Base-by-base conservation (phyloP, 2,888 invertebrate species). In the Galeruca laticollis region DNA sequence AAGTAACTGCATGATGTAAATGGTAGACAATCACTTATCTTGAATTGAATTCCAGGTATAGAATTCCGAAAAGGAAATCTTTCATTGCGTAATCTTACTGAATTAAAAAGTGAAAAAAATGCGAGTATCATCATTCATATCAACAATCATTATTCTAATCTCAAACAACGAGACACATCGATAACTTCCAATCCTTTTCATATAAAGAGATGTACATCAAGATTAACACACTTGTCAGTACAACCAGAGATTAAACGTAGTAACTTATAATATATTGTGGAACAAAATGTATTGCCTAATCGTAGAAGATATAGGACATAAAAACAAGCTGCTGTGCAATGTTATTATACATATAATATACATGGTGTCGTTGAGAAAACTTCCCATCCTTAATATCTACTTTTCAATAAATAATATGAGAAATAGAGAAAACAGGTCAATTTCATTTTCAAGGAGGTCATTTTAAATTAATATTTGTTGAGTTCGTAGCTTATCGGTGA, bases 71-170 rank as follows among this genome's bases (percentile, higher is more conserved):
- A 51, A 18, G 51, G 21, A n/a, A 51, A 18, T 11, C 13, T 18
- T 4, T 21, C 10, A 20, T 10, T 51, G 2, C 20, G 51, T 2
- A 20, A 51, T 11, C 11, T 18, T 9, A 9, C 18, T 20, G 21
- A 51, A 51, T 51, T 51, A 20, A 21, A 21, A 10, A n/a, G 20
- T 51, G n/a, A 51, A 21, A 21, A 47, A 51, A 51, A 21, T 51
- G 13, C 51, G 18, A 20, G 51, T 51, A 51, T 51, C 51, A 51
- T 51, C 21, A 51, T 11, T 51, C 51, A 51, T 21, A 51, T 51
- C 51, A 20, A 51, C 51, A 21, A 51, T 51, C 51, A 21, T 51
- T 11, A 51, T 20, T 20, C n/a, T 51, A 51, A 51, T 51, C 51
- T 10, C 20, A 18, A 13, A 47, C n/a, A 47, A n/a, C 2, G 6